Base-by-base conservation (phyloP, 2,888 invertebrate genomes). In the Tuta absoluta region DNA sequence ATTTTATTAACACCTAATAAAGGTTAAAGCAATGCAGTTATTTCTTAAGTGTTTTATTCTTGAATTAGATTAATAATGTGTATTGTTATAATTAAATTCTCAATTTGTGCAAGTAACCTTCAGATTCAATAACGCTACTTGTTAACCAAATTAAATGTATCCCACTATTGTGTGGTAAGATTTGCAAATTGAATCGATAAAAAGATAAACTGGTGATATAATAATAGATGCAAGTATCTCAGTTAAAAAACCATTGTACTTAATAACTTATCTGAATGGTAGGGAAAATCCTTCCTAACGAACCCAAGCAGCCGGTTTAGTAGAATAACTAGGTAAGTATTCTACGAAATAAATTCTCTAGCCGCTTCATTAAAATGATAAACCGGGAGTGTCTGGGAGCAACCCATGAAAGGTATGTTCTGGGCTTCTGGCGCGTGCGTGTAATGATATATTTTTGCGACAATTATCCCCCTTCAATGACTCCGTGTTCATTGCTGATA, bases 401-500 rank as follows among this genome's bases (percentile, higher is more conserved):
- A 19, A 38, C 58, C 41, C 38, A 19, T 1, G 2, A 19, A 21
- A 38, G 11, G 17, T 14, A 33, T 51, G 28, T 51, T 58, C 62
- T 60, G 74, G 75, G 51, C 11, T 51, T 57, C 62, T 60, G 74
- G 75, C 77, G 81, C 80, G 82, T 82, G 84, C 77, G 72, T 80
- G 74, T 76, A 75, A 77, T 81, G 81, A 87, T 86, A 84, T 84
- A 84, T 84, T 85, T 89, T 85, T 78, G 79, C 75, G 79, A 76
- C 77, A 82, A 81, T 84, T 80, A 83, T 79, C 74, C 78, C 77
- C 77, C 75, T 71, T 72, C 77, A 78, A 75, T 82, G 74, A 81
- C 77, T 79, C 81, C 78, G 81, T 85, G 82, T 80, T 84, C 80
- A 85, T 86, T 84, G 80, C 75, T 77, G 88, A 88, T 89, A 86